These are phyloP conservation scores for Procapra przewalskii DNA, from an alignment of 2,113 vertebrate genomes.

Conservation along the genomic window DNA sequence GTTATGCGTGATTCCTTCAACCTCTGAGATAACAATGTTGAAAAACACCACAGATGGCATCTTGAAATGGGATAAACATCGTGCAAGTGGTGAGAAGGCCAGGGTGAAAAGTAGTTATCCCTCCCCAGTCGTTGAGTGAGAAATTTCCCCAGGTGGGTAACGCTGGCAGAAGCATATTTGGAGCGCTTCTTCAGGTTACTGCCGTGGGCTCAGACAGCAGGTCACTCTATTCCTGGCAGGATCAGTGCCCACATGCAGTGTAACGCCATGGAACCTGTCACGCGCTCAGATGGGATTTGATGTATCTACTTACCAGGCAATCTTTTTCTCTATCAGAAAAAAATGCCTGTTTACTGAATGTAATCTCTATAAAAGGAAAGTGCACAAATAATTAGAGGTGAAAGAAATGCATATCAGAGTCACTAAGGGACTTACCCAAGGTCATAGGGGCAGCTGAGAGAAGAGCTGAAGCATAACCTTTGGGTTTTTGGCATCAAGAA, in stretches of 20 bases:
- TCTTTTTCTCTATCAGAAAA: neutral
- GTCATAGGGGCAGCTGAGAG: neutral
- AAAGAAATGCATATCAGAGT: neutral
- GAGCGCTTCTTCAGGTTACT: neutral
- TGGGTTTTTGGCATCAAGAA: neutral
- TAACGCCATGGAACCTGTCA: neutral
- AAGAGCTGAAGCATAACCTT: neutral
- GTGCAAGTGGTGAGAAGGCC: neutral
- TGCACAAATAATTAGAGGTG: neutral
- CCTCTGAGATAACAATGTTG: neutral
- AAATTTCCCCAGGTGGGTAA: neutral
- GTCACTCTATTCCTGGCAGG: neutral
- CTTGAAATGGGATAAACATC: neutral
- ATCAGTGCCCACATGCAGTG: neutral
- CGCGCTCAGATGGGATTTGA: neutral
- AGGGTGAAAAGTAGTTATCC: neutral
- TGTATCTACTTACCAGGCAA: neutral
- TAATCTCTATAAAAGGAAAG: neutral
- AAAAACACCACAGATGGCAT: conserved; percentile 3
- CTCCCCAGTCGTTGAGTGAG: neutral
- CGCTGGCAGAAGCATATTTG: conserved; percentile 18
- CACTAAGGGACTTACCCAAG: neutral
- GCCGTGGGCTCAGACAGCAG: neutral
- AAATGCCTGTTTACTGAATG: neutral
- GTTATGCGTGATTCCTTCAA: neutral